Evolutionary conservation across 2,797 vertebrate species (phyloP), one percentile per base, ranked within the genome.

Genomic region (Periophthalmus magnuspinnatus): DNA sequence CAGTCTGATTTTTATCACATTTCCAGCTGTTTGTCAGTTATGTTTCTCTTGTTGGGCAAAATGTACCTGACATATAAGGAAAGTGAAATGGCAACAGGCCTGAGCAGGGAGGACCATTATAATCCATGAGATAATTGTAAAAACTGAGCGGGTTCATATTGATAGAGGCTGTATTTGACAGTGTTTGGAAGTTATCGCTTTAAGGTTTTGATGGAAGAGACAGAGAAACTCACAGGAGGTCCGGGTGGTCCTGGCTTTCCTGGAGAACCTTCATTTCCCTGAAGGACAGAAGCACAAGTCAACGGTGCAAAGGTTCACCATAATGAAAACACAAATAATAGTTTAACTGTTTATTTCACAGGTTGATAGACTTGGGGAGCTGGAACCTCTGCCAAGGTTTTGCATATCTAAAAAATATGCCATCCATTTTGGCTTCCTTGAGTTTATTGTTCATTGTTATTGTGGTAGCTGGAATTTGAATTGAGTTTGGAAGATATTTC

Each of bases 241-340:
- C 97, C 97, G 70, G 97, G 96, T 68, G 94, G 95, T 81, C 97
- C 97, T 75, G 94, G 94, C 76, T 84, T 94, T 65, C 97, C 97
- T 59, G 94, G 79, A 52, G 92, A 84, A n/a, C 97, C 97, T 80
- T 98, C 95, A 10, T 77, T 94, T 72, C 97, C 97, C 97, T 99
- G 87, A n/a, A 81, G 86, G 59, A 89, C 60, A 86, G 77, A 88
- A 84, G 81, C 52, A 71, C 83, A 22, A 78, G 24, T 56, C 28
- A 64, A 19, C 5, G 1, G 19, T 17, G 5, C 33, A 59, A 8
- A 19, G 19, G 28, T 34, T 34, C 1, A 57, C 5, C 13, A 57
- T 6, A 54, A 21, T 52, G 2, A 28, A 45, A 45, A 45, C 13
- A 45, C 4, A 14, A 45, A 45, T 45, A 45, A 45, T 45, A 45